Base-by-base conservation (phyloP, 2,797 vertebrate species). In the Malacoctenus gilli region DNA sequence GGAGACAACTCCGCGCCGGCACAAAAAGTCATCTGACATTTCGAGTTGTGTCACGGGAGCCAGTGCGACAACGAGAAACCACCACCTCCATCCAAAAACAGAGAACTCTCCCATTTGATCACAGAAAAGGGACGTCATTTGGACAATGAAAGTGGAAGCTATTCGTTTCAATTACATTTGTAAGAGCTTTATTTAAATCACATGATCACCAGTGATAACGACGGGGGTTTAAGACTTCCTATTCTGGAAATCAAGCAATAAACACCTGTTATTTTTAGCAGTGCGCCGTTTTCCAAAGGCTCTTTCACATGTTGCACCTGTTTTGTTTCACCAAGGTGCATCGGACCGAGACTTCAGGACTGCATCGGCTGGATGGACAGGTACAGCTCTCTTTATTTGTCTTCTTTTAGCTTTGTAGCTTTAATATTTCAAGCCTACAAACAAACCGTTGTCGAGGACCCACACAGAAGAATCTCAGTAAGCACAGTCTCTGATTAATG, bases 351-450 rank as follows among this genome's bases (percentile, higher is more conserved):
- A 80, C 89, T 96, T 13, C 96, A 98, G 85, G 97, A 98, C 91
- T 99, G 97, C 87, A 92, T 96, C 47, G 97, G 96, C 81, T 94
- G 97, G 92, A 96, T 97, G 94, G 97, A 99, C 94, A 97, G 97
- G 97, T 99, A 96, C 11, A 21, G 28, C 25, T 31, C 50, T 46
- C n/a, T n/a, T n/a, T n/a, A n/a, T n/a, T n/a, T n/a, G n/a, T 42
- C 28, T 50, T 35, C 3, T 13, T 3, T 34, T 59, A 60, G n/a
- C 16, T 20, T 41, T 41, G n/a, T n/a, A n/a, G n/a, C n/a, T n/a
- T n/a, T n/a, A n/a, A n/a, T 49, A 16, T 43, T 2, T 25, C 25
- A 11, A 18, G 10, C 11, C 30, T 48, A 20, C 37, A 62, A 42
- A 50, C 28, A 30, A 8, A 48, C 41, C 37, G 11, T 38, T 10